Conservation (phyloP, 30 jellyfish, hydroid and myxozoan genomes). For the Nemopilema nomurai region DNA sequence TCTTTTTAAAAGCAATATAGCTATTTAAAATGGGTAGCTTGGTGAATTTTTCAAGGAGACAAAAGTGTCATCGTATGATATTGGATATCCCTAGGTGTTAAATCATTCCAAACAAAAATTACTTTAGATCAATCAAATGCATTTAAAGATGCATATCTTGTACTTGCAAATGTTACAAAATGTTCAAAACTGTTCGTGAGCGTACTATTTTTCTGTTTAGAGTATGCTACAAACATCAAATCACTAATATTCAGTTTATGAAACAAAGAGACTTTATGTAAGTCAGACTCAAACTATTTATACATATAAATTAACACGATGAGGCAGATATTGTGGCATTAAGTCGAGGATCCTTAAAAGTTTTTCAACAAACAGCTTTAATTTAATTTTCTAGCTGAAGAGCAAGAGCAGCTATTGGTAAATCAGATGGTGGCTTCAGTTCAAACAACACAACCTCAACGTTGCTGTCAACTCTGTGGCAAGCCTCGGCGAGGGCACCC, state of each 20-base stretch:
- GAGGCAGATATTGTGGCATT: not conserved
- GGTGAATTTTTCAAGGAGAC: not conserved
- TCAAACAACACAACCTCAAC: not conserved
- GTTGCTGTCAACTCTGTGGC: not conserved
- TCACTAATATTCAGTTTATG: not conserved
- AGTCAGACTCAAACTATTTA: not conserved
- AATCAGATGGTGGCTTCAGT: not conserved
- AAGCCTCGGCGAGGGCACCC: not conserved
- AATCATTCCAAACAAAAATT: not conserved
- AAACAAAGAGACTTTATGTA: not conserved
- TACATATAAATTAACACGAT: not conserved
- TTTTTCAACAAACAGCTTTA: not conserved
- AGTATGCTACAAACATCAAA: not conserved
- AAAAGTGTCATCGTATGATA: not conserved
- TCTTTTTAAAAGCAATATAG: not conserved
- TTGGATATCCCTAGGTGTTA: not conserved
- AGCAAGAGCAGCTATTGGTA: not conserved
- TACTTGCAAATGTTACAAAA: not conserved
- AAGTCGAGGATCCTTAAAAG: not conserved
- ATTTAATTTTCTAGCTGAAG: not conserved
- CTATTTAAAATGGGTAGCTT: not conserved
- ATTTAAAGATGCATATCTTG: not conserved
- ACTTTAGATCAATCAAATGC: not conserved
- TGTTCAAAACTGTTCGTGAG: not conserved
- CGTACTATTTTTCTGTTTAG: not conserved